Percentiles rank a stretch among this genome's conserved stretches.
These are phyloP conservation scores for Miniopterus natalensis DNA, from an alignment of 2,113 vertebrate genomes.

Conservation along the genomic window DNA sequence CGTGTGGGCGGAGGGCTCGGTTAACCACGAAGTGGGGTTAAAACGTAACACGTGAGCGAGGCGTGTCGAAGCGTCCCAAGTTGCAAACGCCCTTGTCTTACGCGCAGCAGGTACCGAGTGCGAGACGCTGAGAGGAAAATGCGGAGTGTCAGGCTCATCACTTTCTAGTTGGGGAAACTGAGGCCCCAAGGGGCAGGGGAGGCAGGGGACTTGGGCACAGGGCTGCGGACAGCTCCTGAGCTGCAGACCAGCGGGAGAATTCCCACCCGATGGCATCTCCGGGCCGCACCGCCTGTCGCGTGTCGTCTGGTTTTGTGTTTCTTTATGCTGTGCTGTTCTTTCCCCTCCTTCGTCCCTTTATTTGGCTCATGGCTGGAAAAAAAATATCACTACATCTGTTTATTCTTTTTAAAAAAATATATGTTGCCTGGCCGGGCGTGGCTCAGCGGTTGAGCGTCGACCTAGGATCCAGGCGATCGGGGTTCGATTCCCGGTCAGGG, in stretches of 20 bases:
- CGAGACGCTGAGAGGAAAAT: no score
- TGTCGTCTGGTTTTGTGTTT: background rate
- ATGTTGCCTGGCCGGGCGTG: no score
- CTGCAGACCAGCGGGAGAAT: fast-evolving
- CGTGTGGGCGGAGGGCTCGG: background rate
- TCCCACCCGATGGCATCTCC: fast-evolving
- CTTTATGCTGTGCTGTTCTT: background rate
- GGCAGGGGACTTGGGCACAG: background rate
- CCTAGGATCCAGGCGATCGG: no score
- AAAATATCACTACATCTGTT: background rate
- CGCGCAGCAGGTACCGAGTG: fast-evolving
- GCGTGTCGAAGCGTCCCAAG: fast-evolving
- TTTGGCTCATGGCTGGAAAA: background rate
- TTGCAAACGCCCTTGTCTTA: fast-evolving
- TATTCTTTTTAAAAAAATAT: background rate
- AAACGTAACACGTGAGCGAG: fast-evolving
- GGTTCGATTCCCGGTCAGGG: no score
- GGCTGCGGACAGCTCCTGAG: background rate
- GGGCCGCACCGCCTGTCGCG: fast-evolving
- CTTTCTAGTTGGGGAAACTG: background rate
- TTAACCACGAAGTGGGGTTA: background rate
- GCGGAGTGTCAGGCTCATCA: no score
- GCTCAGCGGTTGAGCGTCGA: no score
- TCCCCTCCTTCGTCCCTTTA: background rate
- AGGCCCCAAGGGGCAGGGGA: background rate